A percentile compares a stretch with the other conserved stretches of the same genome.
Evolutionary conservation across 2,888 invertebrate species (phyloP).

Genomic region (Acanthosepion esculentum): DNA sequence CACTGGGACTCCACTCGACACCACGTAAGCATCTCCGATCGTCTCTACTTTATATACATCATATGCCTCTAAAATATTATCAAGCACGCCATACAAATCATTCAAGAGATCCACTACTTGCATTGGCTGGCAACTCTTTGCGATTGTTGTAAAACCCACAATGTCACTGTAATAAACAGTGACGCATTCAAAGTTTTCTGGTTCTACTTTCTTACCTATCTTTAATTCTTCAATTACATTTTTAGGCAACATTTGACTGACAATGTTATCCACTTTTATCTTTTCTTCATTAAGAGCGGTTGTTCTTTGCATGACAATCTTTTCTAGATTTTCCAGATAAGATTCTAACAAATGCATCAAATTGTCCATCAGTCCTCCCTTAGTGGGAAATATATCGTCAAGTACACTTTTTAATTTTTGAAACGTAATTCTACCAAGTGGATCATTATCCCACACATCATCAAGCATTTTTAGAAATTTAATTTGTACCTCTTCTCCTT

Average conservation of each 20-base stretch:
- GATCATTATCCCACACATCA: conserved; percentile 57
- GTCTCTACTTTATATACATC: conserved; percentile 69
- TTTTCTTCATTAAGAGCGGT: conserved; percentile 65
- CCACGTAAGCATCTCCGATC: conserved; percentile 64
- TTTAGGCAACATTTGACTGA: conserved; percentile 70
- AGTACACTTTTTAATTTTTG: conserved; percentile 58
- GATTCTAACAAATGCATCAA: conserved; percentile 61
- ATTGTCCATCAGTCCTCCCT: conserved; percentile 61
- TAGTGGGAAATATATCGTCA: conserved; percentile 61
- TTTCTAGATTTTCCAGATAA: conserved; percentile 65
- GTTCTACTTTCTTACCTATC: conserved; percentile 61
- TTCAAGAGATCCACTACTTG: conserved; percentile 67
- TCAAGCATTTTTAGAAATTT: conserved; percentile 41
- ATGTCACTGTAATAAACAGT: conserved; percentile 70
- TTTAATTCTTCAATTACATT: conserved; percentile 66
- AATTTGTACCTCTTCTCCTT: neutral
- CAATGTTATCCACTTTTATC: conserved; percentile 65
- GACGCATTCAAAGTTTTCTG: conserved; percentile 65
- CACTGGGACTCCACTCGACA: conserved; percentile 64
- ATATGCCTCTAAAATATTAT: conserved; percentile 63
- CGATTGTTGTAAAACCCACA: conserved; percentile 67
- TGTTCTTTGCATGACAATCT: conserved; percentile 64
- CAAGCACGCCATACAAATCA: conserved; percentile 66
- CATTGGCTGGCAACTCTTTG: conserved; percentile 63
- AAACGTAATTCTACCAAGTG: conserved; percentile 62